A percentile compares a stretch with the other conserved stretches of the same genome.
Conservation (phyloP, 1,140 invertebrate species). For the Hylyphantes graminicola region DNA sequence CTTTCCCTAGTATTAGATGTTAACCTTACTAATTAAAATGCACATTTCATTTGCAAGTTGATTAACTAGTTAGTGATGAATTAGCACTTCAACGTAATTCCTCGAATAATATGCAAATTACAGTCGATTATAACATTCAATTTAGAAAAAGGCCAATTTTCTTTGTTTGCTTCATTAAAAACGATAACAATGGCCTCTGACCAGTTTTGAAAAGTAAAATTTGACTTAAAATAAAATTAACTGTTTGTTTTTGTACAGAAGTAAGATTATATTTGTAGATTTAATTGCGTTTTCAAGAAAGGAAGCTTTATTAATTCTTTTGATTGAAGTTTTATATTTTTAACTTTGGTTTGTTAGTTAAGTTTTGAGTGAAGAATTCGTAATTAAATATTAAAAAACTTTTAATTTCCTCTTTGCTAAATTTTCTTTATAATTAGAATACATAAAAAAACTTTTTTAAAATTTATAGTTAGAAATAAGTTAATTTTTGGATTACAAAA, state of each 20-base stretch:
- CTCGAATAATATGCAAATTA: too few species aligned
- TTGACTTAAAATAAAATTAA: slow-evolving; percentile 16
- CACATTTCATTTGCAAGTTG: too few species aligned
- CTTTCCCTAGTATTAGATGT: too few species aligned
- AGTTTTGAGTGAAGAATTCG: slow-evolving; percentile 26
- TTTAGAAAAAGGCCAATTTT: too few species aligned
- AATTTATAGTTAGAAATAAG: not conserved
- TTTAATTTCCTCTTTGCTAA: slow-evolving; percentile 20
- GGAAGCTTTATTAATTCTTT: slow-evolving; percentile 28
- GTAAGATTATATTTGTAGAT: slow-evolving; percentile 34
- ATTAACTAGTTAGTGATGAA: too few species aligned
- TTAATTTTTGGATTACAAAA: too few species aligned
- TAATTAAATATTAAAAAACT: slow-evolving; percentile 22
- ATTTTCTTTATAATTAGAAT: slow-evolving; percentile 25
- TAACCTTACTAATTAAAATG: too few species aligned
- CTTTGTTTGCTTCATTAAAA: too few species aligned
- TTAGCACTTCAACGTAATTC: too few species aligned
- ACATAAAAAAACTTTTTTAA: slow-evolving; percentile 2
- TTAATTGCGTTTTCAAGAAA: slow-evolving; percentile 23
- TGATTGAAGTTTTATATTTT: slow-evolving; percentile 29
- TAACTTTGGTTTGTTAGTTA: slow-evolving; percentile 31
- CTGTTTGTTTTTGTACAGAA: slow-evolving; percentile 34
- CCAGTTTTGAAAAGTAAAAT: too few species aligned
- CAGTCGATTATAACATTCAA: too few species aligned
- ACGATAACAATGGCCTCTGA: too few species aligned